Conservation (phyloP, 2,797 vertebrate genomes). For the Poeciliopsis presidionis region DNA sequence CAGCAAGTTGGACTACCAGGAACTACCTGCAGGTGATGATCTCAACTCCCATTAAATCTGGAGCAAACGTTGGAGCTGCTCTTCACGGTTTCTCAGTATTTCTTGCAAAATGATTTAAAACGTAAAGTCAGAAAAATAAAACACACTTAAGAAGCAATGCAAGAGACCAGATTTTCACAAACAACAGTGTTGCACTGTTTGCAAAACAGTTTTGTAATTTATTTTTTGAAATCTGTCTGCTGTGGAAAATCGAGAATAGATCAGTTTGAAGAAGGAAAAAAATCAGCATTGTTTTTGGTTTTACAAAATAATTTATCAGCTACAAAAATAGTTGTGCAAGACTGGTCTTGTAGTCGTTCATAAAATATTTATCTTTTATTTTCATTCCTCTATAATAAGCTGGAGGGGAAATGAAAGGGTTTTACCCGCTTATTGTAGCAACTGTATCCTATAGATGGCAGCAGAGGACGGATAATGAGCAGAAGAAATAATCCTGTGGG, state of each 20-base stretch:
- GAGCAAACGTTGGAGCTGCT: no score
- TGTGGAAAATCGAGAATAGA: neutral
- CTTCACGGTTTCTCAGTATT: no score
- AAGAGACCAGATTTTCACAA: no score
- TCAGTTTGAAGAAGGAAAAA: neutral
- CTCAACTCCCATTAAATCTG: no score
- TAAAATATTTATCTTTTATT: neutral
- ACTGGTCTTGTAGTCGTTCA: neutral
- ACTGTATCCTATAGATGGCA: slow-evolving; percentile 54
- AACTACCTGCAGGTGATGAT: no score
- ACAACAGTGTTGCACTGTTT: no score
- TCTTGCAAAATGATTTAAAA: no score
- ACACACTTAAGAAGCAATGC: no score
- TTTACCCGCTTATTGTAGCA: neutral
- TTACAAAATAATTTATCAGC: neutral
- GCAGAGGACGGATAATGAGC: slow-evolving; percentile 61
- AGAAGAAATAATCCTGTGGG: neutral
- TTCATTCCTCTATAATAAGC: neutral
- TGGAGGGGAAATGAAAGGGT: neutral
- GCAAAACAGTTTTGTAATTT: no score
- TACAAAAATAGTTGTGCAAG: neutral
- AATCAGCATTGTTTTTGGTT: neutral
- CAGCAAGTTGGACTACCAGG: no score
- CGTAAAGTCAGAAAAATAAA: no score
- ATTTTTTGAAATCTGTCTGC: neutral